Evolutionary conservation across 2,797 vertebrate genomes (phyloP), one percentile per base, ranked within the genome.

Genomic region (Catostomus latipinnis): DNA sequence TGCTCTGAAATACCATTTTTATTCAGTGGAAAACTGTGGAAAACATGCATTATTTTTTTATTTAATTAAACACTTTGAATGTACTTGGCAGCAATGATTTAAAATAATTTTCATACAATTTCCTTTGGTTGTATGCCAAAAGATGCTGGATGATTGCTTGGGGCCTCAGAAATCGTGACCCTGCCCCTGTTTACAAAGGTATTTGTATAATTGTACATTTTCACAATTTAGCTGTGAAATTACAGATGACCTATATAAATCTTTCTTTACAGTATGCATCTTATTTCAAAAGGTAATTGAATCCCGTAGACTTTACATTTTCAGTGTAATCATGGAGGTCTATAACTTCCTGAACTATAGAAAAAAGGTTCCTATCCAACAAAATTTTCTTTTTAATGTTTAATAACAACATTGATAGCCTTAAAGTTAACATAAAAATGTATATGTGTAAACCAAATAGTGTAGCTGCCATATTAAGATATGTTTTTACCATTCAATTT

Each of bases 391-490:
- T 10, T 53, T 70, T 70, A 82, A 82, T 74, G 68, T 82, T 65
- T 76, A 7, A 22, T 65, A 69, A 72, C 75, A 84, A 82, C 80
- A 81, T 53, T 57, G 45, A 72, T 48, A 58, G 6, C 16, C 43
- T 58, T 58, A 14, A 1, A 71, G 53, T 34, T 34, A 34, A 43
- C 9, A 34, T 9, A 74, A 65, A 77, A 73, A 75, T 53, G 8
- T 9, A 46, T 54, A 74, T 81, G 79, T 66, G 54, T 74, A 72
- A 87, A 81, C 48, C 45, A 71, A 52, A 63, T 13, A 61, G 46
- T 53, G 34, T 46, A 57, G 72, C 53, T 72, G 74, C 74, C 84
- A 82, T 85, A 82, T 84, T 82, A 81, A 78, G 74, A 74, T 54
- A 45, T 80, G 60, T 4, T 81, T 81, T 75, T 76, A 34, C 34